These are phyloP conservation scores for Rhizoglyphus robini DNA, from an alignment of 1,140 invertebrate species.

Conservation along the genomic window DNA sequence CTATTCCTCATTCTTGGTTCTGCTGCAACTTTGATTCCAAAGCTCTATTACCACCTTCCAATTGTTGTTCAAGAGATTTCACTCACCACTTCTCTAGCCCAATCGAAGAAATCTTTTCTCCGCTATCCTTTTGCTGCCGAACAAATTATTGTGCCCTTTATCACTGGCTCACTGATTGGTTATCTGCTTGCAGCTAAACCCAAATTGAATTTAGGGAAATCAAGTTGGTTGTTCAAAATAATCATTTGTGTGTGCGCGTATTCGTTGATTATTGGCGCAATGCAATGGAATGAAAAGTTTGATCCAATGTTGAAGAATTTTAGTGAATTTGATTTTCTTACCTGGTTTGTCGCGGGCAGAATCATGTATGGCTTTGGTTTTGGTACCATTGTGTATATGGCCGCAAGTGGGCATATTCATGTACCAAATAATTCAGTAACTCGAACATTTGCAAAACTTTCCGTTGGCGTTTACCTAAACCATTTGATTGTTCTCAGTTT, in stretches of 20 bases:
- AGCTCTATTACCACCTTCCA: not conserved
- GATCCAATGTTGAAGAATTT: not conserved
- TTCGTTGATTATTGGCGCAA: too few species aligned
- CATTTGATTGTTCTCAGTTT: conserved; percentile 6
- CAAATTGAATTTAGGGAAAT: not conserved
- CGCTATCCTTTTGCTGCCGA: not conserved
- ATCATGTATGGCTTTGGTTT: conserved; percentile 10
- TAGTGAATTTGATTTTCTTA: not conserved
- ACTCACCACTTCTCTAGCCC: not conserved
- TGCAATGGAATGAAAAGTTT: conserved; percentile 12
- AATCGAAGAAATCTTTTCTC: conserved; percentile 2
- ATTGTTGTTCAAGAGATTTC: not conserved
- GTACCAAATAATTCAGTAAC: not conserved
- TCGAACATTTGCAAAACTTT: not conserved
- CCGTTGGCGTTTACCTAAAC: conserved; percentile 12
- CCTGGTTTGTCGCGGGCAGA: conserved; percentile 3
- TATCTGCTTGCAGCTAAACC: too few species aligned
- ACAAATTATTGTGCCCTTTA: conserved; percentile 4
- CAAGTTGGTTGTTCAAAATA: not conserved
- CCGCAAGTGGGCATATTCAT: not conserved
- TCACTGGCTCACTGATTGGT: conserved; percentile 1
- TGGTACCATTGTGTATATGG: conserved; percentile 6
- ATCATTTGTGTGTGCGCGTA: too few species aligned
- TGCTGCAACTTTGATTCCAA: not conserved
- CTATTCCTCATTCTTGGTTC: not conserved